A percentile compares a stretch with the other conserved stretches of the same genome.
These are phyloP conservation scores for Hemistola chrysoprasaria DNA, from an alignment of 2,888 invertebrate species.

Conservation along the genomic window DNA sequence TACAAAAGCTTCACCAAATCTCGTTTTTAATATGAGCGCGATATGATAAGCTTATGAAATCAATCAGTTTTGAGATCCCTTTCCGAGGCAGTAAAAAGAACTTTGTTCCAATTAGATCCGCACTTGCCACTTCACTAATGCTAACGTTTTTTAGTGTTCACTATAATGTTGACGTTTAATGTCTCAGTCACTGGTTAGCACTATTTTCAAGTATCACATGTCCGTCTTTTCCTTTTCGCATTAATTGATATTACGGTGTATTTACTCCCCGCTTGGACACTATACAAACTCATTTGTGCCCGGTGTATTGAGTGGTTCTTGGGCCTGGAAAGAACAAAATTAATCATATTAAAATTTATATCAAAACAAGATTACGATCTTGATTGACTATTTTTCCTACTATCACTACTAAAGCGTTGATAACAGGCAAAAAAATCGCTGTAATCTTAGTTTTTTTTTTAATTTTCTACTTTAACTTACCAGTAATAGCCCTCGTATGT, in stretches of 20 bases:
- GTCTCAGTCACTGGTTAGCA: conserved; percentile 73
- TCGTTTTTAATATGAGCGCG: conserved; percentile 34
- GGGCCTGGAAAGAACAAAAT: conserved; percentile 84
- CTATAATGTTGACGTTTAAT: conserved; percentile 61
- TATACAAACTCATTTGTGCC: conserved; percentile 92
- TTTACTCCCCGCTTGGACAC: conserved; percentile 73
- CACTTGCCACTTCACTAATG: conserved; percentile 61
- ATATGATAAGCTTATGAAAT: conserved; percentile 36
- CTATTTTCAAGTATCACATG: conserved; percentile 71
- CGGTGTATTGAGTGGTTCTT: conserved; percentile 90
- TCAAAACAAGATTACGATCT: no score
- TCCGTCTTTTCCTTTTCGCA: conserved; percentile 79
- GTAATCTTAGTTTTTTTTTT: conserved; percentile 1
- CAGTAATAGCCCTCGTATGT: conserved; percentile 69
- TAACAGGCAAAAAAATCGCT: conserved; percentile 19
- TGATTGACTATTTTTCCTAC: not conserved
- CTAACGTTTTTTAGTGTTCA: conserved; percentile 59
- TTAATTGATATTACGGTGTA: conserved; percentile 73
- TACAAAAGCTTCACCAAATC: conserved; percentile 49
- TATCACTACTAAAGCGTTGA: conserved; percentile 25
- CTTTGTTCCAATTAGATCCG: conserved; percentile 58
- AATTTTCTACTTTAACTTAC: conserved; percentile 57
- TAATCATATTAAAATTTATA: conserved; percentile 10
- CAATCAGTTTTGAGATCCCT: conserved; percentile 65
- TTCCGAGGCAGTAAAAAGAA: conserved; percentile 53